Conservation (phyloP, 2,888 invertebrate genomes). For the Oxycera nigricornis region DNA sequence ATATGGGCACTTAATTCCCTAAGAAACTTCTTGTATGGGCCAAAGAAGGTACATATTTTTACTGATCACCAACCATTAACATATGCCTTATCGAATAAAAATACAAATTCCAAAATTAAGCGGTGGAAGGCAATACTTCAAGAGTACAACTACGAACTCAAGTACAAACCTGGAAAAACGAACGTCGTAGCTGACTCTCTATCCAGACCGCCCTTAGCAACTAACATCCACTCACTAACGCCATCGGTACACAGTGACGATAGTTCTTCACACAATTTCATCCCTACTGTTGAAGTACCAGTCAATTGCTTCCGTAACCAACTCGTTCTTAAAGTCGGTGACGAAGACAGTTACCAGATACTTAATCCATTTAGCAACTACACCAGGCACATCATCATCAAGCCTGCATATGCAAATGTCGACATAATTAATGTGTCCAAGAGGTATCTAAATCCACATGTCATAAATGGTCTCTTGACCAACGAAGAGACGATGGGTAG, state of each 20-base stretch:
- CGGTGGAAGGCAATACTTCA: constrained; percentile 46
- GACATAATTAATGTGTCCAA: constrained; percentile 11
- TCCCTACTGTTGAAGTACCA: neutral
- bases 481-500: constrained; percentile 30
- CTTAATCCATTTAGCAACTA: constrained; percentile 11
- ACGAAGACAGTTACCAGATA: constrained; percentile 10
- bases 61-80: constrained; percentile 37
- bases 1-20: neutral
- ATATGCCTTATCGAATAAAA: constrained; percentile 48
- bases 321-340: neutral
- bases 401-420: neutral
- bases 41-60: neutral
- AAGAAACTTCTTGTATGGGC: neutral
- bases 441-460: constrained; percentile 24
- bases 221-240: neutral
- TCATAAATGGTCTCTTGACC: constrained; percentile 38
- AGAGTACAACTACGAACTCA: constrained; percentile 30
- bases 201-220: constrained; percentile 28
- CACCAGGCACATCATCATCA: neutral
- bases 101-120: constrained; percentile 46
- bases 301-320: constrained; percentile 22
- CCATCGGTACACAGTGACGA: neutral
- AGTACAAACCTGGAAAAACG: constrained; percentile 38
- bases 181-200: constrained; percentile 44
- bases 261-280: neutral